phyloP scores from a whole-genome alignment of 1,140 invertebrate genomes.

The Sesamia nonagrioides region DNA sequence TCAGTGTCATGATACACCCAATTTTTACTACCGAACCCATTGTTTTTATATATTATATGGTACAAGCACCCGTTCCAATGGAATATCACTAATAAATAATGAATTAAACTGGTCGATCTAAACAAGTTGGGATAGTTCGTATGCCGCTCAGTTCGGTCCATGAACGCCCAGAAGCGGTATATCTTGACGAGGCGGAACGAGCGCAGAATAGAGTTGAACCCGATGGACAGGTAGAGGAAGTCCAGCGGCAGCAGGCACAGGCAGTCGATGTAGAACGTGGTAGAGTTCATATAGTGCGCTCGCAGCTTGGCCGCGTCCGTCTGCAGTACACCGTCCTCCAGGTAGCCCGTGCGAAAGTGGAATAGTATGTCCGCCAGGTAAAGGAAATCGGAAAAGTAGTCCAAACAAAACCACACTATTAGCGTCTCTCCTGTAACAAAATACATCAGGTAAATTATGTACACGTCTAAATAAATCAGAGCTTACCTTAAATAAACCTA shows the following conservation, averaged over 20 bases:
- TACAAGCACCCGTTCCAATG: conserved; percentile 99
- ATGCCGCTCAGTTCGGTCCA: conserved; percentile 99
- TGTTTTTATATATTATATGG: conserved; percentile 98
- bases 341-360: conserved; percentile 98
- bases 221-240: conserved; percentile 99
- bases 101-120: conserved; percentile 96
- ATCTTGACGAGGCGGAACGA: conserved; percentile 99
- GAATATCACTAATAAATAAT: conserved; percentile 99
- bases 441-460: conserved; percentile 33
- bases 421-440: conserved; percentile 93
- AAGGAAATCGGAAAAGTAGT: conserved; percentile 98
- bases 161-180: conserved; percentile 99
- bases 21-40: conserved; percentile 96
- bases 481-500: not conserved
- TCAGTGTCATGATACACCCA: conserved; percentile 96
- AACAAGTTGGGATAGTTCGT: conserved; percentile 99
- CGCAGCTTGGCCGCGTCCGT: conserved; percentile 97
- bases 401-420: conserved; percentile 98
- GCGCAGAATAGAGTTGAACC: conserved; percentile 98
- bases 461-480: not conserved
- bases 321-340: conserved; percentile 98
- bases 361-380: conserved; percentile 98
- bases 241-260: conserved; percentile 98
- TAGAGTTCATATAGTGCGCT: conserved; percentile 99
- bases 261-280: conserved; percentile 99